Evolutionary conservation across 2,113 vertebrate species (phyloP).

Genomic region (Petrocephalus zakoni): DNA sequence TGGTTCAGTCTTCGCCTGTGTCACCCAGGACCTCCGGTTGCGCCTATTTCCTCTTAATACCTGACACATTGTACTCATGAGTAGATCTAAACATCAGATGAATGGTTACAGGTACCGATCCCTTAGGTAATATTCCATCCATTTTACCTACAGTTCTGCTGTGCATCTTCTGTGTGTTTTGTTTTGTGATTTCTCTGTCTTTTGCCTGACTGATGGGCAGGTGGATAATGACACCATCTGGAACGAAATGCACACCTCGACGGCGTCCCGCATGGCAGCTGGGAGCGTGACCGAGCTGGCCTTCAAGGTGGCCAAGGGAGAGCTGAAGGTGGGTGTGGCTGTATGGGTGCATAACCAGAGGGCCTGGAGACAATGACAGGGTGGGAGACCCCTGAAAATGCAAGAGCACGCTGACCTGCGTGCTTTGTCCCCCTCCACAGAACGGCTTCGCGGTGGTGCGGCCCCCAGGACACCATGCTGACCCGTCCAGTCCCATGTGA

Average conservation of each 20-base stretch:
- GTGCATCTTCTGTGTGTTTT: not conserved
- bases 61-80: not conserved
- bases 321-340: slow-evolving; percentile 71
- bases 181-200: not conserved
- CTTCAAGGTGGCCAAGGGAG: slow-evolving; percentile 78
- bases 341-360: not conserved
- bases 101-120: not conserved
- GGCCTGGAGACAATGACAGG: not conserved
- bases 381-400: not conserved
- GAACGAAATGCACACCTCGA: slow-evolving; percentile 89
- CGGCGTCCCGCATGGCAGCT: slow-evolving; percentile 77
- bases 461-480: slow-evolving; percentile 84
- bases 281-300: slow-evolving; percentile 85
- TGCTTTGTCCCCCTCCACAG: slow-evolving; percentile 49
- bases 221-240: slow-evolving; percentile 91
- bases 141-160: not conserved
- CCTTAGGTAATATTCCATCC: not conserved
- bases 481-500: slow-evolving; percentile 80
- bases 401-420: not conserved
- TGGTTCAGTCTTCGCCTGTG: not conserved
- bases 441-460: slow-evolving; percentile 92
- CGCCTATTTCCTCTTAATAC: not conserved
- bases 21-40: not conserved
- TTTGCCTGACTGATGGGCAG: slow-evolving; percentile 48
- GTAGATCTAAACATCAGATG: not conserved